Evolutionary conservation across 2,888 invertebrate genomes (phyloP).

Genomic region (Synanthedon vespiformis): DNA sequence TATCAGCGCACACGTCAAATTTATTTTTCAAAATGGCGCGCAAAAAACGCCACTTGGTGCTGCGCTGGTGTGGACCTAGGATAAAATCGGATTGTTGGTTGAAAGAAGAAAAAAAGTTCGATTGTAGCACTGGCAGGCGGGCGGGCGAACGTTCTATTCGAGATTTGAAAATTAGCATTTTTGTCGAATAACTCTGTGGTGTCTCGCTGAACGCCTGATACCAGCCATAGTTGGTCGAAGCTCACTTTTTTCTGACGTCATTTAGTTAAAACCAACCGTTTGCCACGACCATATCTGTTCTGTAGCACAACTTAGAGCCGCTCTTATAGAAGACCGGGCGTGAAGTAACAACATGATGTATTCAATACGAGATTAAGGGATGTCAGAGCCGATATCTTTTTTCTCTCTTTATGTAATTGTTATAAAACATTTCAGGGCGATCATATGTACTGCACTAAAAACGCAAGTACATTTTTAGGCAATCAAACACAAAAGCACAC

Average conservation of each 20-base stretch:
- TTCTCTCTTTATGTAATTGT: background rate
- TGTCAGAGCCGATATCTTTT: background rate
- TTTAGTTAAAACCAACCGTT: background rate
- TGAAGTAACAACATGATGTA: background rate
- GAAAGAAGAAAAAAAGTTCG: conserved; percentile 37
- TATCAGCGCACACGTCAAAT: conserved; percentile 32
- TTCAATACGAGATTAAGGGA: background rate
- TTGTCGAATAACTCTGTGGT: conserved; percentile 68
- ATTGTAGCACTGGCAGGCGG: conserved; percentile 38
- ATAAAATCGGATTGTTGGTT: conserved; percentile 39
- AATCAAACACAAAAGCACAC: too few relatives aligned
- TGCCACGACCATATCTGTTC: background rate
- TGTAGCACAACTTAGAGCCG: too few relatives aligned
- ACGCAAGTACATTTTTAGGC: too few relatives aligned
- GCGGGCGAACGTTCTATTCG: conserved; percentile 49
- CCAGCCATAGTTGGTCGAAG: conserved; percentile 41
- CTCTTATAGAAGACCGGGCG: background rate
- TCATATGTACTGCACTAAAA: too few relatives aligned
- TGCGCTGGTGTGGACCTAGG: conserved; percentile 19
- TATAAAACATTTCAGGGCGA: too few relatives aligned
- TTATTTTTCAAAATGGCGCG: conserved; percentile 12
- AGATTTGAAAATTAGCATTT: conserved; percentile 70
- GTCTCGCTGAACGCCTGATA: conserved; percentile 63
- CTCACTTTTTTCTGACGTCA: conserved; percentile 32
- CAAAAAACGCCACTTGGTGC: conserved; percentile 9